Evolutionary conservation across 2,113 vertebrate genomes (phyloP), one percentile per base, ranked within the genome.

Genomic region (Pseudopipra pipra): DNA sequence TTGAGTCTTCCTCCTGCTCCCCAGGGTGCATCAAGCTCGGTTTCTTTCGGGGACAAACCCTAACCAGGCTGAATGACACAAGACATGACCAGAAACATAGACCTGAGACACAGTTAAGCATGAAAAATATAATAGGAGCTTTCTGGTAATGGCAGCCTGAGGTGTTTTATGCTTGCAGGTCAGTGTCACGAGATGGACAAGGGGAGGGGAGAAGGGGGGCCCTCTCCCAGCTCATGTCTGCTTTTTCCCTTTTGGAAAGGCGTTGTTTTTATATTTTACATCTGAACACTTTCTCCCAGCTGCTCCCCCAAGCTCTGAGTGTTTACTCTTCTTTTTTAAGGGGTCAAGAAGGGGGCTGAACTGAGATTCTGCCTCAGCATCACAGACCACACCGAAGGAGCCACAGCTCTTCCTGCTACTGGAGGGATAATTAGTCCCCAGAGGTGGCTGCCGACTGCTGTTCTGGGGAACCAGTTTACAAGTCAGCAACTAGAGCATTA

Each of bases 371-470:
- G 9, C 71, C 44, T 73, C 66, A 76, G 71, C 25, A 46, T 33
- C 55, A 54, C 43, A 63, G 71, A 37, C 0, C 2, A 12, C 17
- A 30, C 15, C 0, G 0, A 92, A 47, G 62, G 66, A 79, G 33
- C 47, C 2, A 3, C 55, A 85, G 62, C 12, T 85, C 41, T 33
- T 83, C 30, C 54, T 14, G 4, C 37, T 94, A 51, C 59, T 66
- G 66, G n/a, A 68, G 58, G 33, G 37, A 43, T 89, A 89, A 78
- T 67, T 44, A 91, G n/a, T 67, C 71, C 71, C 81, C 5, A 3
- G 58, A 76, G 61, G 28, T 47, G 66, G 62, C 74, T 71, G 46
- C 72, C 63, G 59, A 14, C 46, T 94, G 65, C 81, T 31, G 11
- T 62, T 79, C 65, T 63, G 35, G 54, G 78, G 18, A 72, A 22